A percentile compares a stretch with the other conserved stretches of the same genome.
Conservation (phyloP, 2,113 vertebrate species). For the Cricetomys ansorgei region DNA sequence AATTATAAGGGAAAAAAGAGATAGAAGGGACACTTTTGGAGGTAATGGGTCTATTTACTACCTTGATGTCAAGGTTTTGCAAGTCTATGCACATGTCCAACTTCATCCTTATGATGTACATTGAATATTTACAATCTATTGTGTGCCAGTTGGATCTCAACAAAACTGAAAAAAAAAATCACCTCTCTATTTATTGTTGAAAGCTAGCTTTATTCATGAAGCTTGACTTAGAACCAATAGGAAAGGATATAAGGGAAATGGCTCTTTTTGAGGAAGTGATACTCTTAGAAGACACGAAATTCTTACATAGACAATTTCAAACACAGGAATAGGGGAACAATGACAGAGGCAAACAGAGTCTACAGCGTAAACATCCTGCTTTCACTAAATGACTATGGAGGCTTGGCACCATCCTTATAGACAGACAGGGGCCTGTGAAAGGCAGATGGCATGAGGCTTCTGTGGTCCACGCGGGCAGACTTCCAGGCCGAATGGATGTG, state of each 20-base stretch:
- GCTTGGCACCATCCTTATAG: neutral
- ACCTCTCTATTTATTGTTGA: neutral
- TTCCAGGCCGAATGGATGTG: constrained; percentile 62
- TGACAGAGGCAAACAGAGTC: neutral
- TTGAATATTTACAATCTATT: neutral
- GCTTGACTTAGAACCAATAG: neutral
- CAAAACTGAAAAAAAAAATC: neutral
- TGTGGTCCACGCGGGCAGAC: constrained; percentile 17
- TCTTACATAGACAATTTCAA: neutral
- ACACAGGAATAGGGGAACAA: neutral
- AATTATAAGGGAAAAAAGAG: neutral
- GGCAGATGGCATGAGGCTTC: neutral
- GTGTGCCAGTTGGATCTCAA: neutral
- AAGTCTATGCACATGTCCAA: neutral
- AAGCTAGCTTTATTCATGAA: neutral
- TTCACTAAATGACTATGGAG: neutral
- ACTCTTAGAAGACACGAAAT: neutral
- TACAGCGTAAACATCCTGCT: neutral
- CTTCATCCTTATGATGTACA: neutral
- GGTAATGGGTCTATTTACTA: neutral
- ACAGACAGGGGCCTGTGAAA: neutral
- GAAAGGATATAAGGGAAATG: neutral
- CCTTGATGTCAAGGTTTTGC: neutral
- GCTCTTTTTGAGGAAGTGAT: neutral
- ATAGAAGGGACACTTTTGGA: no score